Evolutionary conservation across 2,888 invertebrate species (phyloP), one percentile per base, ranked within the genome.

Genomic region (Phortica magna): DNA sequence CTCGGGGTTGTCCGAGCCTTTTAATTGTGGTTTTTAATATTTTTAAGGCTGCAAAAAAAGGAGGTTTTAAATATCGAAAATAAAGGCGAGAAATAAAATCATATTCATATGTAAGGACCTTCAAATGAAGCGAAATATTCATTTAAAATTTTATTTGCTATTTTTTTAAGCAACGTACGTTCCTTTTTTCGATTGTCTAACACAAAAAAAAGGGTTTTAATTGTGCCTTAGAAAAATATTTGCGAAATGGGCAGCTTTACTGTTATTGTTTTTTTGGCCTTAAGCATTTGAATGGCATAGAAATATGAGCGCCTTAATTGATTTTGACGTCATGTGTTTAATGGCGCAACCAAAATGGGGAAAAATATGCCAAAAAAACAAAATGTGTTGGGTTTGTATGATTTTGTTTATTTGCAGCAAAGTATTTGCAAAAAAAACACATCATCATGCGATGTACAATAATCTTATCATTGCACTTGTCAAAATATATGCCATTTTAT

Each of bases 21-120:
- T 87, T 85, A 88, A 87, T 87, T 87, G 88, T 86, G 89, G 88
- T 86, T 89, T 88, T 82, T 82, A 84, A 88, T 82, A 73, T 79
- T 79, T 74, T 31, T 43, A 70, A 80, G 19, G 48, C 53, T 75
- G n/a, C 31, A 70, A 70, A 70, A 70, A 19, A n/a, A n/a, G n/a
- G n/a, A n/a, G 81, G 57, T 43, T 76, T 64, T 87, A 84, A 83
- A 84, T 84, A 85, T 83, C 82, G 59, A 65, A 39, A 65, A 65
- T 17, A 41, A 67, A n/a, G 19, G n/a, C 41, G n/a, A 61, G 22
- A 10, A 71, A 22, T 31, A 31, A 75, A 76, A 76, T 61, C 70
- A 74, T 72, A 71, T 79, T 61, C 61, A 42, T 59, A 5, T 61
- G 42, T 71, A 55, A 22, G 3, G 22, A 12, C 31, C 53, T 76